Evolutionary conservation across 2,888 invertebrate species (phyloP).

Genomic region (Drosophila anomelani): DNA sequence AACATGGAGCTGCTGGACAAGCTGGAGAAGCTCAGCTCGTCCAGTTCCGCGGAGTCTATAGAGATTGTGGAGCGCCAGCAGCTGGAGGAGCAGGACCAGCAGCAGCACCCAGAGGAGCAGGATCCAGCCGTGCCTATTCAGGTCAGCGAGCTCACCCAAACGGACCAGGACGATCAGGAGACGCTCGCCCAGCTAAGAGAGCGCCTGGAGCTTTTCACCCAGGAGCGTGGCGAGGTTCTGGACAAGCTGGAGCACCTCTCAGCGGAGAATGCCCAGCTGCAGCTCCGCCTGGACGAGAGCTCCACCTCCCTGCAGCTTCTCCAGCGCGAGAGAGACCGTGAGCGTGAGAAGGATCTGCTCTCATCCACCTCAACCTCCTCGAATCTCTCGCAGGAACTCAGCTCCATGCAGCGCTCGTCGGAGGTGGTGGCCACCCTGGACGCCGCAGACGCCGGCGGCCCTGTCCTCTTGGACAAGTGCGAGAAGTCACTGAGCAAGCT

Average conservation of each 20-base stretch:
- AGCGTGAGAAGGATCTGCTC: conserved; percentile 81
- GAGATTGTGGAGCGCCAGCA: conserved; percentile 91
- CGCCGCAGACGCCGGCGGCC: conserved; percentile 56
- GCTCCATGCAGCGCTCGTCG: conserved; percentile 80
- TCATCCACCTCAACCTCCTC: conserved; percentile 61
- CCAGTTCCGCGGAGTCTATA: conserved; percentile 91
- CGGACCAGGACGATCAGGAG: conserved; percentile 83
- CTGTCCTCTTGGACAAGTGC: conserved; percentile 80
- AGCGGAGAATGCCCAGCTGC: conserved; percentile 86
- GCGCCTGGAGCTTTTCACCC: conserved; percentile 89
- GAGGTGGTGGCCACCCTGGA: conserved; percentile 80
- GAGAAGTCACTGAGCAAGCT: conserved; percentile 80
- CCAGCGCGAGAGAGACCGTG: conserved; percentile 79
- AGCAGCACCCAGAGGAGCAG: conserved; percentile 80
- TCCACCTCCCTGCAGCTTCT: conserved; percentile 58
- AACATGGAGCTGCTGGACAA: conserved; percentile 91
- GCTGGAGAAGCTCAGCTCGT: conserved; percentile 90
- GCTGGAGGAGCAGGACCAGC: conserved; percentile 84
- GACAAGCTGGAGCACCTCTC: conserved; percentile 88
- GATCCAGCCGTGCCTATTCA: conserved; percentile 43
- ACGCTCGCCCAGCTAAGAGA: conserved; percentile 87
- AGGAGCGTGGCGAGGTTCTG: conserved; percentile 89
- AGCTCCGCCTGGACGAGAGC: conserved; percentile 82
- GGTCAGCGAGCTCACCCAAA: conserved; percentile 79
- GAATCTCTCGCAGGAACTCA: conserved; percentile 79